Conservation (phyloP, 2,888 invertebrate genomes). For the Acanthosepion pharaonis region DNA sequence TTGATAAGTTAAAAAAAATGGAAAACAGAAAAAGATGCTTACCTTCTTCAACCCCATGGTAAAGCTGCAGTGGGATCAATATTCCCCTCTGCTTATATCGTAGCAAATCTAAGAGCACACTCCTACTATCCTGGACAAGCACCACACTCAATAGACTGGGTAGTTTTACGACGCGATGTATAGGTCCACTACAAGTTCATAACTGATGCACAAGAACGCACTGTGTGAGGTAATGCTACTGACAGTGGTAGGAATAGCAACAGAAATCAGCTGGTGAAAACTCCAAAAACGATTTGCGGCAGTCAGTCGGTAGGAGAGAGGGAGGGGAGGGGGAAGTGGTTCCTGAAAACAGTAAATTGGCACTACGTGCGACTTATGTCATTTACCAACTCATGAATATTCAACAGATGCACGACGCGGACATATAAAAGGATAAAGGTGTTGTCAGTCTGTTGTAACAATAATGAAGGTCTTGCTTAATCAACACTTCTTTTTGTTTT, state of each 20-base stretch:
- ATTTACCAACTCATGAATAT: constrained; percentile 4
- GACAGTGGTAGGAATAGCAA: not conserved
- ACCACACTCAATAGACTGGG: not conserved
- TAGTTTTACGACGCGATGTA: not conserved
- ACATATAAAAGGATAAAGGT: too few species aligned
- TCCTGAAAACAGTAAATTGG: not conserved
- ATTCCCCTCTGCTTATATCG: not conserved
- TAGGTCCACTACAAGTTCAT: not conserved
- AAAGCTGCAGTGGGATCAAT: not conserved
- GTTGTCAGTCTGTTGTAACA: too few species aligned
- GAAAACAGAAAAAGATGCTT: not conserved
- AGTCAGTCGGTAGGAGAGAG: not conserved
- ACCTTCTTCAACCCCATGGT: not conserved
- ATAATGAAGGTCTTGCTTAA: too few species aligned
- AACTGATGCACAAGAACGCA: not conserved
- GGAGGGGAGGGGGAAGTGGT: not conserved
- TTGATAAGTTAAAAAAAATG: not conserved
- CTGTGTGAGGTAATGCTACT: not conserved
- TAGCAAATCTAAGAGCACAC: not conserved
- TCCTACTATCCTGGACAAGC: not conserved
- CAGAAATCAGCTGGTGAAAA: constrained; percentile 33
- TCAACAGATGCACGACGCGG: not conserved
- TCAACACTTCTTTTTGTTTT: too few species aligned
- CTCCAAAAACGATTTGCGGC: constrained; percentile 6
- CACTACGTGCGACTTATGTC: not conserved